Percentiles rank a stretch among this genome's conserved stretches.
Evolutionary conservation across 2,797 vertebrate genomes (phyloP).

Genomic region (Ceryle rudis): DNA sequence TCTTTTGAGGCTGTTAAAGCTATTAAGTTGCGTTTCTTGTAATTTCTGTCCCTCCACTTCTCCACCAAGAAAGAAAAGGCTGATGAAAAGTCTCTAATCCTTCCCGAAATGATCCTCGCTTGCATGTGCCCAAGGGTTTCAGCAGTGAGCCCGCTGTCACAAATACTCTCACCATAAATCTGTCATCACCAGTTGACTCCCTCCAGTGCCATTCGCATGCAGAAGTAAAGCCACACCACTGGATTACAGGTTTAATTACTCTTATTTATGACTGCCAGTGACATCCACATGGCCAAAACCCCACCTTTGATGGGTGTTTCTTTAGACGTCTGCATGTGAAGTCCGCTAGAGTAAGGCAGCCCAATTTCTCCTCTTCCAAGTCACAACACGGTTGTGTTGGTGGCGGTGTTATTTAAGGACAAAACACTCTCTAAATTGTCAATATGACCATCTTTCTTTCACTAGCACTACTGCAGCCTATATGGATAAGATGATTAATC

Average conservation of each 20-base stretch:
- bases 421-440: slow-evolving; percentile 74
- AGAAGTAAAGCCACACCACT: slow-evolving; percentile 24
- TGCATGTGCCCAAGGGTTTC: slow-evolving; percentile 45
- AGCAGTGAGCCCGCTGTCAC: slow-evolving; percentile 15
- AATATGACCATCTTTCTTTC: slow-evolving; percentile 75
- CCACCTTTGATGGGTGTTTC: not conserved
- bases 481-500: slow-evolving; percentile 87
- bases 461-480: slow-evolving; percentile 71
- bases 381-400: not conserved
- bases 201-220: slow-evolving; percentile 33
- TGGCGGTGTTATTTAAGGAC: slow-evolving; percentile 59
- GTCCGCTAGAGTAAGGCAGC: not conserved
- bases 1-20: not conserved
- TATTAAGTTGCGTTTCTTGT: slow-evolving; percentile 22
- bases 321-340: not conserved
- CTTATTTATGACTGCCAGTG: slow-evolving; percentile 36
- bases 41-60: slow-evolving; percentile 35
- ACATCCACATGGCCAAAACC: not conserved
- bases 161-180: slow-evolving; percentile 48
- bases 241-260: slow-evolving; percentile 16
- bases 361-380: not conserved
- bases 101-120: slow-evolving; percentile 54
- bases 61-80: slow-evolving; percentile 53
- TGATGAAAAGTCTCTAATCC: slow-evolving; percentile 55
- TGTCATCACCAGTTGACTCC: slow-evolving; percentile 47